A percentile compares a stretch with the other conserved stretches of the same genome.
Evolutionary conservation across 2,888 invertebrate species (phyloP).

Genomic region (Drosophila bunnanda): DNA sequence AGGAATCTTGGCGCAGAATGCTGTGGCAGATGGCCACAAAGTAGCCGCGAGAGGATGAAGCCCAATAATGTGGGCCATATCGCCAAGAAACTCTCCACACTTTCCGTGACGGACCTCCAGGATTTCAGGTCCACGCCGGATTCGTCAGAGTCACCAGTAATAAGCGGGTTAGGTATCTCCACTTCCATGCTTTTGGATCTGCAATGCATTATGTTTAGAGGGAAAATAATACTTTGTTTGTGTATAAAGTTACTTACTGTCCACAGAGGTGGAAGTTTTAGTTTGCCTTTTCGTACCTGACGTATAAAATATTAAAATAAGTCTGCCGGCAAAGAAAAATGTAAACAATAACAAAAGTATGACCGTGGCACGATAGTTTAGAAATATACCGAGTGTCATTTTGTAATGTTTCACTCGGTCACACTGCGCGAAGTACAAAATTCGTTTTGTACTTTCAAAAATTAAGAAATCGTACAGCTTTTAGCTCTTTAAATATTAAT

Average conservation of each 20-base stretch:
- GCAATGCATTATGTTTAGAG: background rate
- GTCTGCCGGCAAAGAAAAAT: constrained; percentile 6
- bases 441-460: background rate
- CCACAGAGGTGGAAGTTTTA: background rate
- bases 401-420: background rate
- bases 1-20: constrained; percentile 75
- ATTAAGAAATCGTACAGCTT: background rate
- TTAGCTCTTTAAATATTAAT: too few species aligned
- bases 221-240: background rate
- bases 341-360: constrained; percentile 12
- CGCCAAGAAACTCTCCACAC: constrained; percentile 61
- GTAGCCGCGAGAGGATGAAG: constrained; percentile 60
- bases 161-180: background rate
- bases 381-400: background rate
- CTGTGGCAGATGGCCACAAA: constrained; percentile 39
- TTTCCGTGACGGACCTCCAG: constrained; percentile 49
- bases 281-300: background rate
- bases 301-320: background rate
- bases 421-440: constrained; percentile 1
- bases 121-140: constrained; percentile 46
- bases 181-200: constrained; percentile 6
- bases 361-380: background rate
- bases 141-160: background rate
- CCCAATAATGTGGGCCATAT: constrained; percentile 66
- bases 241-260: background rate